These are phyloP conservation scores for Probosciger aterrimus DNA, from an alignment of 2,113 vertebrate species.

Conservation along the genomic window DNA sequence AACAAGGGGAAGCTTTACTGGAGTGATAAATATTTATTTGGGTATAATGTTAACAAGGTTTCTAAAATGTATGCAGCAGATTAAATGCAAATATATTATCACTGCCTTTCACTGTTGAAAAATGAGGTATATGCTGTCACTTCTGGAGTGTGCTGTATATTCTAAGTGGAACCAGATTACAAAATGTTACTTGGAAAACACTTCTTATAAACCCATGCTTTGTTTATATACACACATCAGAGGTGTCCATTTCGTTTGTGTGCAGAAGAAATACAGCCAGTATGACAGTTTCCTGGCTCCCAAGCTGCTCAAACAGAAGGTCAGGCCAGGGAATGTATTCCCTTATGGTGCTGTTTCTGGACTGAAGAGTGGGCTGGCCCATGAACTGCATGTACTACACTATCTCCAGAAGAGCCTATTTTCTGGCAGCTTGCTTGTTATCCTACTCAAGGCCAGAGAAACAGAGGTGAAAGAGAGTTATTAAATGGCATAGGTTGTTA, in stretches of 20 bases:
- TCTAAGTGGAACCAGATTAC: background rate
- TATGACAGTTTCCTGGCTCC: background rate
- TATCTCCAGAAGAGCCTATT: background rate
- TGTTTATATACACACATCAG: background rate
- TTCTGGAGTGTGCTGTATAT: background rate
- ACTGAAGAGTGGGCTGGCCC: background rate
- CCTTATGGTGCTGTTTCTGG: background rate
- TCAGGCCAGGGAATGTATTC: background rate
- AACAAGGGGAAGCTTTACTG: background rate
- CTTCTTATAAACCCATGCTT: background rate
- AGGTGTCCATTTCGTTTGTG: background rate
- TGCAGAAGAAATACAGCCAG: background rate
- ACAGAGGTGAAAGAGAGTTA: background rate
- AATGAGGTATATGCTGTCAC: background rate
- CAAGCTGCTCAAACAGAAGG: background rate
- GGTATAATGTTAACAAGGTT: background rate
- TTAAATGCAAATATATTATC: background rate
- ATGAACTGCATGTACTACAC: background rate
- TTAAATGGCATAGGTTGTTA: background rate
- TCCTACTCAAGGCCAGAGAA: background rate
- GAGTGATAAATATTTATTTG: conserved; percentile 8
- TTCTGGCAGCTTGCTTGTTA: background rate
- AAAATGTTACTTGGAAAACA: background rate
- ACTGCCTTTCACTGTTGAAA: background rate
- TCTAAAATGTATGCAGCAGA: background rate